These are phyloP conservation scores for Pseudeuparius sepicola DNA, from an alignment of 2,888 invertebrate genomes.

Conservation along the genomic window DNA sequence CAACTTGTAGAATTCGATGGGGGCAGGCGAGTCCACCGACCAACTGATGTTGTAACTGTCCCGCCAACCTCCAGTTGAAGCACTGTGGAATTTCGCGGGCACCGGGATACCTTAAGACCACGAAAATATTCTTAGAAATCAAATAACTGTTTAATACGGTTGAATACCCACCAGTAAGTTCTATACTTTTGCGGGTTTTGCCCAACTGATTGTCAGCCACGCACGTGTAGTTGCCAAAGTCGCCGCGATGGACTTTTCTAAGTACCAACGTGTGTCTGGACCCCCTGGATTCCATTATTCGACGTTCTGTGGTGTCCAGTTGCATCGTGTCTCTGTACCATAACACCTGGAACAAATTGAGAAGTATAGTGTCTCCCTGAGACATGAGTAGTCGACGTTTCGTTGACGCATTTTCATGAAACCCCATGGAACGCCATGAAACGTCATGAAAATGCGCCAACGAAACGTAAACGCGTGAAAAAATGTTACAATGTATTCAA, in stretches of 20 bases:
- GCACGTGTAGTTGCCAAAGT: slow-evolving; percentile 63
- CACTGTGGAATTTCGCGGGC: slow-evolving; percentile 53
- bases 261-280: slow-evolving; percentile 57
- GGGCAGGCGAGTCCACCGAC: slow-evolving; percentile 56
- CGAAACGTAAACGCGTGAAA: no score
- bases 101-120: slow-evolving; percentile 49
- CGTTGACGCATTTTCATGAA: no score
- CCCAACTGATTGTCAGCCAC: slow-evolving; percentile 60
- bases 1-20: slow-evolving; percentile 57
- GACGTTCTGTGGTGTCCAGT: slow-evolving; percentile 54
- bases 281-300: slow-evolving; percentile 57
- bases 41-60: slow-evolving; percentile 59
- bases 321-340: slow-evolving; percentile 62
- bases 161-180: slow-evolving; percentile 49
- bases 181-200: slow-evolving; percentile 53
- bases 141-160: background rate
- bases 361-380: no score
- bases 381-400: no score
- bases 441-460: no score
- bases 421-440: no score
- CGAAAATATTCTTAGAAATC: background rate
- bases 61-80: slow-evolving; percentile 48
- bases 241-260: slow-evolving; percentile 54
- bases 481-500: no score
- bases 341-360: slow-evolving; percentile 46